A percentile compares a stretch with the other conserved stretches of the same genome.
These are phyloP conservation scores for Novumbra hubbsi DNA, from an alignment of 2,797 vertebrate genomes.

Conservation along the genomic window DNA sequence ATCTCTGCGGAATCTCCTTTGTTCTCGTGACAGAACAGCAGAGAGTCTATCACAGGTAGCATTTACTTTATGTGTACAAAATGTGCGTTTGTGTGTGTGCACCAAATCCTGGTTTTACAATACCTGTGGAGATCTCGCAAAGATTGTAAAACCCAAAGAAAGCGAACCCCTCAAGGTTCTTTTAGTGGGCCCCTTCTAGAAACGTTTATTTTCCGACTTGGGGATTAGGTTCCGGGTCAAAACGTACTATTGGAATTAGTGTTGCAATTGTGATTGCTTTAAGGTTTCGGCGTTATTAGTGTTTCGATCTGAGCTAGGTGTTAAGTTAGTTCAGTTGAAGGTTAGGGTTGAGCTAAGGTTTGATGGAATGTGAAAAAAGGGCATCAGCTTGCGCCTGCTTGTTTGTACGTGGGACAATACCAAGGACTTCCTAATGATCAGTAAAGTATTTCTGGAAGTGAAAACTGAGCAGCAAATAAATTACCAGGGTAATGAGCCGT, in stretches of 20 bases:
- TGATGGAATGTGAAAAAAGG: no score
- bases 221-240: no score
- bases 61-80: conserved; percentile 30
- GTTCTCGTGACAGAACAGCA: conserved; percentile 43
- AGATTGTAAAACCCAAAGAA: no score
- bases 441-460: not conserved
- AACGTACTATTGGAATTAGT: no score
- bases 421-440: not conserved
- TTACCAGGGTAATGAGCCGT: conserved; percentile 19
- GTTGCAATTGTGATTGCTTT: no score
- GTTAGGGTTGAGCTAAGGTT: no score
- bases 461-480: conserved; percentile 4
- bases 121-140: no score
- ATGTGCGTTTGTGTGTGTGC: conserved; percentile 25
- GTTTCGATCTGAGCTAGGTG: no score
- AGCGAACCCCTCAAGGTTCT: no score
- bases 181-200: no score
- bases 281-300: no score
- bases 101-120: not conserved
- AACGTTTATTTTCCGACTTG: no score
- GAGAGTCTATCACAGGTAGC: conserved; percentile 60
- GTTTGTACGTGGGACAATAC: not conserved
- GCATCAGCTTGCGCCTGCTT: not conserved
- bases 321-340: not conserved
- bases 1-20: conserved; percentile 65